A percentile compares a stretch with the other conserved stretches of the same genome.
phyloP scores from a whole-genome alignment of 2,797 vertebrate genomes.

The Nasua narica region DNA sequence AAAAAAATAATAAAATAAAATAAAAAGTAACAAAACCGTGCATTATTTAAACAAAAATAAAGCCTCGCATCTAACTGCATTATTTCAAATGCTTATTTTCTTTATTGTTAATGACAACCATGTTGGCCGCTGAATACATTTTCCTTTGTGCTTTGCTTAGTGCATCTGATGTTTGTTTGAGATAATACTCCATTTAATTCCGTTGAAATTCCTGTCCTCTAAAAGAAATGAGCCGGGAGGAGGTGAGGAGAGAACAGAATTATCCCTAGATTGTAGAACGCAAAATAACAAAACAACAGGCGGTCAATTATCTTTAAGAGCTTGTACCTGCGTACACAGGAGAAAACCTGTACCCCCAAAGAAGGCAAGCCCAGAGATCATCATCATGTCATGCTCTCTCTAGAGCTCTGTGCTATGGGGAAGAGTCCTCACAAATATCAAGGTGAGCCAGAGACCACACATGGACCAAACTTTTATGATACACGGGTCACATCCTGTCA shows the following conservation, averaged over 20 bases:
- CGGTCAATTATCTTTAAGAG: not conserved
- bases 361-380: not conserved
- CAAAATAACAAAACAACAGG: not conserved
- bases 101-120: constrained; percentile 25
- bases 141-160: not conserved
- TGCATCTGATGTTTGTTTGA: not conserved
- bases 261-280: not conserved
- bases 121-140: not conserved
- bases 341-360: not conserved
- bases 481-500: not conserved
- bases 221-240: not conserved
- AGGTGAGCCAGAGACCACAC: not conserved
- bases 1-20: too few relatives aligned
- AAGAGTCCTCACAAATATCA: not conserved
- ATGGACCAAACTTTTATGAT: not conserved
- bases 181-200: not conserved
- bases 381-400: not conserved
- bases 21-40: constrained; percentile 35
- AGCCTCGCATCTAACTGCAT: not conserved
- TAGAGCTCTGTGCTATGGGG: not conserved
- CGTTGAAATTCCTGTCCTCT: not conserved
- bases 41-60: constrained; percentile 37
- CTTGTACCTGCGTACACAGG: not conserved
- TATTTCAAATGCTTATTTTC: constrained; percentile 45
- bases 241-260: not conserved